Conservation (phyloP, 2,797 vertebrate genomes). For the Acipenser ruthenus region DNA sequence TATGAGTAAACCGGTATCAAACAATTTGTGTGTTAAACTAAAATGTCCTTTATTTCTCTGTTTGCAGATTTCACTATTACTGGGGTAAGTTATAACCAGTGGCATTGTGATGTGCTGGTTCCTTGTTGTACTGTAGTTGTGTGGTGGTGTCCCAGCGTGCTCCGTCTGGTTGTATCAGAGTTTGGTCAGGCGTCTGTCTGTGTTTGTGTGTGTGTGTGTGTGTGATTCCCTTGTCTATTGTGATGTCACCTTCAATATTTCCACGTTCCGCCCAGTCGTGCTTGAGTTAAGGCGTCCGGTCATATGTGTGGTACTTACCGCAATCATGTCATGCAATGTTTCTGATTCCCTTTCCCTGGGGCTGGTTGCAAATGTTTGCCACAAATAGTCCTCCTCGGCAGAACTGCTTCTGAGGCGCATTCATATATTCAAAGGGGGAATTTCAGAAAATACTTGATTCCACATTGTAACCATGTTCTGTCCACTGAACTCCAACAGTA, state of each 20-base stretch:
- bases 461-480: no score
- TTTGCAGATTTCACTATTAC: constrained; percentile 2
- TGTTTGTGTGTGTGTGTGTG: background rate
- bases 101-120: background rate
- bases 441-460: no score
- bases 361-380: no score
- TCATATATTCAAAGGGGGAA: no score
- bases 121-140: background rate
- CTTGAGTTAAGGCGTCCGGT: background rate
- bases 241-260: background rate
- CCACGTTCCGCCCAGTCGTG: background rate
- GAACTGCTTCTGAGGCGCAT: no score
- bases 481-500: no score
- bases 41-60: background rate
- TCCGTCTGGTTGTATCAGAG: background rate
- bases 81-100: background rate
- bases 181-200: background rate
- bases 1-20: background rate
- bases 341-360: no score
- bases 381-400: no score
- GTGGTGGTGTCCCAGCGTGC: background rate
- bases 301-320: no score
- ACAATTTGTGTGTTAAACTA: background rate
- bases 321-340: no score
- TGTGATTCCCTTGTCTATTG: background rate